Evolutionary conservation across 2,113 vertebrate genomes (phyloP).

Genomic region (Bettongia penicillata): DNA sequence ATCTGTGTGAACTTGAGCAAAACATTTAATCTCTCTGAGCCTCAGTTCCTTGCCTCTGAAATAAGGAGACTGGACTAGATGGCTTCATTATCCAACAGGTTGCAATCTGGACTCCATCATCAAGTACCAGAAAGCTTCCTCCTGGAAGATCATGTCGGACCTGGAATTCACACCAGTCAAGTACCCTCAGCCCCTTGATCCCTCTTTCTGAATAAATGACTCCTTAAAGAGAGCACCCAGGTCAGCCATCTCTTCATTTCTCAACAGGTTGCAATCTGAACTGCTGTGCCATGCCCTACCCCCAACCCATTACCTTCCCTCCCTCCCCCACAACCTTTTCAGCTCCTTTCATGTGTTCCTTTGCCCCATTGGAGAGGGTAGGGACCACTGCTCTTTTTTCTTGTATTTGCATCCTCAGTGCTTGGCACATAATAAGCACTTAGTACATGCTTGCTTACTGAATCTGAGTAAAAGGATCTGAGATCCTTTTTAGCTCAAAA

Average conservation of each 20-base stretch:
- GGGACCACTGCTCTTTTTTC: background rate
- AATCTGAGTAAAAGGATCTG: background rate
- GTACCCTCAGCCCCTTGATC: too few relatives aligned
- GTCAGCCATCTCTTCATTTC: background rate
- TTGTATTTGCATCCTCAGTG: background rate
- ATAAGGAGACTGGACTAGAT: background rate
- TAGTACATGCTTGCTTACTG: background rate
- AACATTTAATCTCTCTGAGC: background rate
- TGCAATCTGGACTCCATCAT: too few relatives aligned
- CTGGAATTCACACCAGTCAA: too few relatives aligned
- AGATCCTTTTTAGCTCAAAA: background rate
- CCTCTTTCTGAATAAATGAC: too few relatives aligned
- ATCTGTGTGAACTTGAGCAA: too few relatives aligned
- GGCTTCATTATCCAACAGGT: background rate
- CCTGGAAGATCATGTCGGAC: too few relatives aligned
- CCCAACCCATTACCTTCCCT: background rate
- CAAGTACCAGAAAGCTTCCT: too few relatives aligned
- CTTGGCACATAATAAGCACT: background rate
- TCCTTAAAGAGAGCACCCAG: too few relatives aligned
- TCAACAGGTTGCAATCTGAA: background rate
- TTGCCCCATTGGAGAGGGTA: background rate
- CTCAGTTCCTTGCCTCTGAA: background rate
- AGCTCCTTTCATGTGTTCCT: background rate
- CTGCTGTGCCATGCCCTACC: background rate
- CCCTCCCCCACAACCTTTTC: too few relatives aligned